A percentile compares a stretch with the other conserved stretches of the same genome.
Conservation (phyloP, 2,113 vertebrate genomes). For the Propithecus coquereli region DNA sequence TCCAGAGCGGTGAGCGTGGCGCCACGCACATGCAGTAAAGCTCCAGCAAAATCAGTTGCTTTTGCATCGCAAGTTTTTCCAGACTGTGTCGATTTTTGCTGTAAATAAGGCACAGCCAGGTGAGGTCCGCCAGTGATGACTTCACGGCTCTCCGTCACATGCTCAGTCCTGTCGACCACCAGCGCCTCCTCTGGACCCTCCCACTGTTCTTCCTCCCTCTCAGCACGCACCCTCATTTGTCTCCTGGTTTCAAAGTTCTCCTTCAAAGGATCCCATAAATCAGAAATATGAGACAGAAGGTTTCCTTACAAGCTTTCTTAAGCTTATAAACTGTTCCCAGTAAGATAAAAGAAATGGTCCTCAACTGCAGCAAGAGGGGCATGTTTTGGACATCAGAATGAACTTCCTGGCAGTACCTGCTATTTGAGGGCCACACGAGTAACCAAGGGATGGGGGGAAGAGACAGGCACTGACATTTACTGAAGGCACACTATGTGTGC, state of each 20-base stretch:
- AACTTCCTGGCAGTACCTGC: neutral
- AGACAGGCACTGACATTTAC: neutral
- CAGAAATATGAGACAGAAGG: neutral
- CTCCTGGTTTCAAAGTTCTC: neutral
- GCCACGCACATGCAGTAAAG: neutral
- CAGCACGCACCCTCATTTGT: neutral
- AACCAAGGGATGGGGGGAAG: neutral
- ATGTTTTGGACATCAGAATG: neutral
- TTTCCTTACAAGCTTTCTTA: neutral
- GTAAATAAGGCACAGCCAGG: neutral
- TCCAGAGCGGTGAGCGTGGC: neutral
- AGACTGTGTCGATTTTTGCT: neutral
- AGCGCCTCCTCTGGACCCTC: too few relatives aligned
- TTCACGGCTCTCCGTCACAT: neutral
- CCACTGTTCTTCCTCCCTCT: neutral
- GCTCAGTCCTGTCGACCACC: rapidly evolving
- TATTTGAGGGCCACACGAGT: neutral
- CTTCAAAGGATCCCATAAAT: neutral
- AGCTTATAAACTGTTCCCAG: neutral
- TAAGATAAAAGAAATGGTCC: neutral
- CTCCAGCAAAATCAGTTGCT: neutral
- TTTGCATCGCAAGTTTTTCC: neutral
- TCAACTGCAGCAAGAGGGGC: neutral
- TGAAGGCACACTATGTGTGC: neutral
- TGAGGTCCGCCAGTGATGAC: neutral